Evolutionary conservation across 2,888 invertebrate genomes (phyloP).

Genomic region (Gortyna flavago): DNA sequence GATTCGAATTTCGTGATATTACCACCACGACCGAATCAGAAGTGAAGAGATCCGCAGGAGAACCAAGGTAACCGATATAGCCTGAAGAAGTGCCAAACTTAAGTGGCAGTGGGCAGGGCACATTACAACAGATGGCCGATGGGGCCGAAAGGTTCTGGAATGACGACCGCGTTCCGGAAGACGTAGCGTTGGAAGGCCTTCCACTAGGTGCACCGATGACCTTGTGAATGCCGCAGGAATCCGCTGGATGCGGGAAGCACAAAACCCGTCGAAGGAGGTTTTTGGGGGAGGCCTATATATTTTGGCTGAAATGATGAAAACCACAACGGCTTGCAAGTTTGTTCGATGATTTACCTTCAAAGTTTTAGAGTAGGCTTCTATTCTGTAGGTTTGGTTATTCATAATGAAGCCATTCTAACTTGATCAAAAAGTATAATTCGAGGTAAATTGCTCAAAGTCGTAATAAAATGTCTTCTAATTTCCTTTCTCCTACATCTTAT

Average conservation of each 20-base stretch:
- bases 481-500: slow-evolving; percentile 30
- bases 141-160: not conserved
- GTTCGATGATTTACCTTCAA: slow-evolving; percentile 4
- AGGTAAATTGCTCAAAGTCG: not conserved
- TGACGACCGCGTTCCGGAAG: not conserved
- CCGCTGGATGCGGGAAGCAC: not conserved
- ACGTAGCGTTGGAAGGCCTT: not conserved
- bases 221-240: not conserved
- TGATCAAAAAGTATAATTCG: slow-evolving; percentile 8
- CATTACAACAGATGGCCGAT: not conserved
- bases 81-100: not conserved
- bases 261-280: not conserved
- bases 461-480: slow-evolving; percentile 49
- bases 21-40: not conserved
- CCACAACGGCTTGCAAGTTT: not conserved
- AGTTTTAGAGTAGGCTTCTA: not conserved
- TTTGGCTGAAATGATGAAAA: not conserved
- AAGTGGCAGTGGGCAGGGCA: not conserved
- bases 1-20: not conserved
- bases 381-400: not conserved
- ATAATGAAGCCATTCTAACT: slow-evolving; percentile 21
- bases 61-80: not conserved
- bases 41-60: not conserved
- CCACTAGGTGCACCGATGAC: not conserved
- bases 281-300: not conserved